Evolutionary conservation across 2,113 vertebrate species (phyloP).

Genomic region (Heterocephalus glaber): DNA sequence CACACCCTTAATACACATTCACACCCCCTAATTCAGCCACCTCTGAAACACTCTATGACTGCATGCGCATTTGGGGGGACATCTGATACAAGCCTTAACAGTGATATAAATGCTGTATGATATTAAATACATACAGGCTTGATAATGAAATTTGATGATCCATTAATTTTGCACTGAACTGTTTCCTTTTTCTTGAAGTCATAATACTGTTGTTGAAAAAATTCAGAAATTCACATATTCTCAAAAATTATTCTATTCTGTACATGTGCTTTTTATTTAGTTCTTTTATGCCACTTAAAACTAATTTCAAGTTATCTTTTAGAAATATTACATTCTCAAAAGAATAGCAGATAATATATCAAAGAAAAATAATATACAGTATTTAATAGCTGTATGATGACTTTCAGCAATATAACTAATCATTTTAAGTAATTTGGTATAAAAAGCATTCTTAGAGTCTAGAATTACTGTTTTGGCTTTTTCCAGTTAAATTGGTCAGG

Average conservation of each 20-base stretch:
- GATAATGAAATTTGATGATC: neutral
- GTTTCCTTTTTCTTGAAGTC: neutral
- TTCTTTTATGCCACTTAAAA: neutral
- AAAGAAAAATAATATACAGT: neutral
- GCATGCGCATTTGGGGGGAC: neutral
- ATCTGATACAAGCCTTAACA: neutral
- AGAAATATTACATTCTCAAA: neutral
- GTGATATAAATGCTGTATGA: neutral
- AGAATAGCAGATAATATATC: neutral
- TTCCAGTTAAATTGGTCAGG: neutral
- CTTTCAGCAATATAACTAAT: neutral
- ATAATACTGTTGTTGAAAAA: neutral
- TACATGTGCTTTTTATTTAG: neutral
- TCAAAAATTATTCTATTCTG: neutral
- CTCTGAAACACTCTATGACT: neutral
- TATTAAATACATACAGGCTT: neutral
- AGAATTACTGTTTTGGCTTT: neutral
- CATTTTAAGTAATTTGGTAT: neutral
- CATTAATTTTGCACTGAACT: neutral
- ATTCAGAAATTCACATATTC: neutral
- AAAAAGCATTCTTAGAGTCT: neutral
- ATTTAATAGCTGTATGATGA: neutral
- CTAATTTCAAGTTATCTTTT: neutral
- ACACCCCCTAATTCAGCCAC: neutral
- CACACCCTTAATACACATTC: neutral